These are phyloP conservation scores for Argyra leucocephala DNA, from an alignment of 2,888 invertebrate species.

Conservation along the genomic window DNA sequence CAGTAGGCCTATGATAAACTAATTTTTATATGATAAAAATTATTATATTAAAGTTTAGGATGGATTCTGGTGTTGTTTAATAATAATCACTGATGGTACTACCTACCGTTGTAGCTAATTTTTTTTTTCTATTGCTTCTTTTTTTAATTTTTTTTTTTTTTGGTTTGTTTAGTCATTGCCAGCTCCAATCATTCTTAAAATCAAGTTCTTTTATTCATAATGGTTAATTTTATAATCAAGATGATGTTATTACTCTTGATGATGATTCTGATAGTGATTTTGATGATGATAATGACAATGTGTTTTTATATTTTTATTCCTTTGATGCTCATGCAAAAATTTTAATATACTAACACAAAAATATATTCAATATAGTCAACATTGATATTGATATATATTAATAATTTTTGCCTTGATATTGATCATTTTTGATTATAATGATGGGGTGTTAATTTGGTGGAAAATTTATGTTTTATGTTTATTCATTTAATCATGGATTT, in stretches of 20 bases:
- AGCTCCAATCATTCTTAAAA: too few relatives aligned
- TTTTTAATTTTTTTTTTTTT: too few relatives aligned
- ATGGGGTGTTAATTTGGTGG: conserved; percentile 6
- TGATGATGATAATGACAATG: background rate
- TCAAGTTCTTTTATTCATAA: background rate
- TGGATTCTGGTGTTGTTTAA: too few relatives aligned
- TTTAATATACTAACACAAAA: background rate
- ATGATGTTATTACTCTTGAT: background rate
- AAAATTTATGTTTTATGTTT: conserved; percentile 6
- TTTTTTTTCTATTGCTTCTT: too few relatives aligned
- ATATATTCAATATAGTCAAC: background rate
- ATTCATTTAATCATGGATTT: conserved; percentile 3
- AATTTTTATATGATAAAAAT: too few relatives aligned
- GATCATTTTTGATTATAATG: background rate
- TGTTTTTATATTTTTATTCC: background rate
- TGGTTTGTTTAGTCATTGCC: too few relatives aligned
- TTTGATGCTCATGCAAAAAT: background rate
- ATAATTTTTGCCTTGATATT: background rate
- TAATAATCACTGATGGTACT: too few relatives aligned
- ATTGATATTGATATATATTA: background rate
- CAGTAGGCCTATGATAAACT: too few relatives aligned
- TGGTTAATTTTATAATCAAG: background rate
- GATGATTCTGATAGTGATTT: background rate
- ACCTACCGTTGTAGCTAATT: too few relatives aligned
- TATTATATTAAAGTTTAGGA: too few relatives aligned